These are phyloP conservation scores for Auanema freiburgensis DNA, from an alignment of 2,888 invertebrate genomes.

Conservation along the genomic window DNA sequence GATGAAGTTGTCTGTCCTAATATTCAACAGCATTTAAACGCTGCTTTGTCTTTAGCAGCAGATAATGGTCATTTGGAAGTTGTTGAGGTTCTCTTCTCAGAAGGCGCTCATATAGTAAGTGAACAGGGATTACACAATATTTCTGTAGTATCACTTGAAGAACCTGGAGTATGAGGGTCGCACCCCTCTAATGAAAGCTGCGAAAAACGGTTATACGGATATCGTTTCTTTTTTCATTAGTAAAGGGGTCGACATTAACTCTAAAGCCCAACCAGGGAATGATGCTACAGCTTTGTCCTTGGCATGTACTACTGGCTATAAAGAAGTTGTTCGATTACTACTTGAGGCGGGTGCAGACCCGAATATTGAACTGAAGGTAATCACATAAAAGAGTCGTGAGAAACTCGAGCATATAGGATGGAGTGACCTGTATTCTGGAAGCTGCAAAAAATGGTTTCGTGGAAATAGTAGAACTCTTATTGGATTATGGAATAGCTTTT, in stretches of 20 bases:
- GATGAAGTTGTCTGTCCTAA: constrained; percentile 9
- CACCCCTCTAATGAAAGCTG: constrained; percentile 97
- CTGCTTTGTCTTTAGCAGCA: constrained; percentile 77
- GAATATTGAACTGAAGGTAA: constrained; percentile 87
- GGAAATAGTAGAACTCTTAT: constrained; percentile 86
- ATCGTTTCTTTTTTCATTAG: constrained; percentile 92
- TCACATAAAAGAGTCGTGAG: neutral
- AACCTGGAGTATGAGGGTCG: constrained; percentile 83
- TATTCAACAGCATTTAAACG: constrained; percentile 11
- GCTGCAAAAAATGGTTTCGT: constrained; percentile 97
- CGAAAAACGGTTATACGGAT: constrained; percentile 90
- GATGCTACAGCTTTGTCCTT: constrained; percentile 95
- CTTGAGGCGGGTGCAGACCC: constrained; percentile 90
- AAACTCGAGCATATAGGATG: constrained; percentile 73
- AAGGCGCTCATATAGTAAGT: constrained; percentile 81
- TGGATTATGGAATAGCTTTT: constrained; percentile 71
- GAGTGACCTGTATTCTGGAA: constrained; percentile 96
- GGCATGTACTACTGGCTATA: constrained; percentile 90
- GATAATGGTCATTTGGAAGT: constrained; percentile 98
- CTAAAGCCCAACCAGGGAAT: constrained; percentile 64
- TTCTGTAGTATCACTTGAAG: constrained; percentile 64
- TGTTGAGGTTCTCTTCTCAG: constrained; percentile 85
- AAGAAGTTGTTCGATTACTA: constrained; percentile 86
- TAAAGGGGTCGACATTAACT: constrained; percentile 74
- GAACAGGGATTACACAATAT: constrained; percentile 12